Evolutionary conservation across 2,888 invertebrate genomes (phyloP).

Genomic region (Lasioglossum lativentre): DNA sequence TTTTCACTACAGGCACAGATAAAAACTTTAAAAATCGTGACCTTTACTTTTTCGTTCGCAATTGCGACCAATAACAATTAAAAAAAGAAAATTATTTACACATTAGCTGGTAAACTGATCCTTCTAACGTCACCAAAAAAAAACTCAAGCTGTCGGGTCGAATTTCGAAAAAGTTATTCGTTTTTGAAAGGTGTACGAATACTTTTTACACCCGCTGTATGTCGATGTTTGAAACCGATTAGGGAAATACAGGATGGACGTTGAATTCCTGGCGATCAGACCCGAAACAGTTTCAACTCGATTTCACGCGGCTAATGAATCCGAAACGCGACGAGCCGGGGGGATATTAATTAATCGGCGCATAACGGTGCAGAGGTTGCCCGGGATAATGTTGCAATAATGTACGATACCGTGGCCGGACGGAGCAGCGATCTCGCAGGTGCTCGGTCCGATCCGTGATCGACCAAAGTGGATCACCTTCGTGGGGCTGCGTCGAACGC

Average conservation of each 20-base stretch:
- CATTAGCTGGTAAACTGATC: too few relatives aligned
- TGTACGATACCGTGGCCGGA: conserved; percentile 29
- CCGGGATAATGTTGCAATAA: conserved; percentile 39
- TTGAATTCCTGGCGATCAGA: not conserved
- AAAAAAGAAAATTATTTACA: too few relatives aligned
- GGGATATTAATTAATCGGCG: conserved; percentile 55
- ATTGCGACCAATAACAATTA: too few relatives aligned
- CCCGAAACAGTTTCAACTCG: conserved; percentile 17
- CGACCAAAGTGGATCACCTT: conserved; percentile 66
- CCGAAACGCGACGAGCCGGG: conserved; percentile 5
- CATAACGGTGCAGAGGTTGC: conserved; percentile 43
- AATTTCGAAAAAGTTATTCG: too few relatives aligned
- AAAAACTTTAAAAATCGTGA: too few relatives aligned
- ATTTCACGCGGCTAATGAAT: conserved; percentile 28
- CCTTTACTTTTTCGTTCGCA: too few relatives aligned
- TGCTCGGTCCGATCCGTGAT: conserved; percentile 9
- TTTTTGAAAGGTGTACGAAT: too few relatives aligned
- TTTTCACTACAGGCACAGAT: too few relatives aligned
- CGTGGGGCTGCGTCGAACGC: conserved; percentile 15
- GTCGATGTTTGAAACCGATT: not conserved
- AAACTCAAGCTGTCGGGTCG: too few relatives aligned
- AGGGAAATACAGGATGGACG: not conserved
- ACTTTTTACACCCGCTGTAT: too few relatives aligned
- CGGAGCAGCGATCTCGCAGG: conserved; percentile 16
- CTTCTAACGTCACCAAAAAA: too few relatives aligned